phyloP scores from a whole-genome alignment of 1,140 invertebrate genomes.

The Leptinotarsa texana region DNA sequence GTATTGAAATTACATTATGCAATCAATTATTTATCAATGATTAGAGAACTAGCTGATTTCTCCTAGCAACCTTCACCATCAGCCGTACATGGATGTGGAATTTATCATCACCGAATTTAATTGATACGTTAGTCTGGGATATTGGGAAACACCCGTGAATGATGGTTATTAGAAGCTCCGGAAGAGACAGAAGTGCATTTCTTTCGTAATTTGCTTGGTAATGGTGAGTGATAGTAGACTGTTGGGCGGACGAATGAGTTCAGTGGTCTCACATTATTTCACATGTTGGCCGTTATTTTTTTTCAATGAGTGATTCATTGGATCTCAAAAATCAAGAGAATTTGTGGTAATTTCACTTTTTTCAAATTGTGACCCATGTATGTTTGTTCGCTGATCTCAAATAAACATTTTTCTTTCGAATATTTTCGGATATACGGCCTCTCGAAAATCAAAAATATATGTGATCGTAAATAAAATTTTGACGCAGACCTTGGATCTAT shows the following conservation, averaged over 20 bases:
- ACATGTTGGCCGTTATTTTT: not conserved
- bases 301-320: not conserved
- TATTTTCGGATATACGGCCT: too few species aligned
- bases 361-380: too few species aligned
- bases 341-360: too few species aligned
- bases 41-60: constrained; percentile 5
- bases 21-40: constrained; percentile 13
- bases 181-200: constrained; percentile 5
- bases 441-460: too few species aligned
- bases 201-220: not conserved
- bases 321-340: too few species aligned
- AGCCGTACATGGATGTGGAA: constrained; percentile 11
- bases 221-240: not conserved
- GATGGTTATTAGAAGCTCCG: not conserved
- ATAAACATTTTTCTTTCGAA: too few species aligned
- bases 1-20: not conserved
- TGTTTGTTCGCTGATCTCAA: too few species aligned
- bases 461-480: too few species aligned
- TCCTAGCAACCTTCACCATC: constrained; percentile 13
- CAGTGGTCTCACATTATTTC: not conserved
- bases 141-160: constrained; percentile 13
- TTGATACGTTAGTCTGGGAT: not conserved
- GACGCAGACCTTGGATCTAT: too few species aligned
- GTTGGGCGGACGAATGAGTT: constrained; percentile 2
- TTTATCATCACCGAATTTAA: constrained; percentile 22